Percentiles rank a stretch among this genome's conserved stretches.
Conservation (phyloP, 2,797 vertebrate species). For the Fistularia commersonii region DNA sequence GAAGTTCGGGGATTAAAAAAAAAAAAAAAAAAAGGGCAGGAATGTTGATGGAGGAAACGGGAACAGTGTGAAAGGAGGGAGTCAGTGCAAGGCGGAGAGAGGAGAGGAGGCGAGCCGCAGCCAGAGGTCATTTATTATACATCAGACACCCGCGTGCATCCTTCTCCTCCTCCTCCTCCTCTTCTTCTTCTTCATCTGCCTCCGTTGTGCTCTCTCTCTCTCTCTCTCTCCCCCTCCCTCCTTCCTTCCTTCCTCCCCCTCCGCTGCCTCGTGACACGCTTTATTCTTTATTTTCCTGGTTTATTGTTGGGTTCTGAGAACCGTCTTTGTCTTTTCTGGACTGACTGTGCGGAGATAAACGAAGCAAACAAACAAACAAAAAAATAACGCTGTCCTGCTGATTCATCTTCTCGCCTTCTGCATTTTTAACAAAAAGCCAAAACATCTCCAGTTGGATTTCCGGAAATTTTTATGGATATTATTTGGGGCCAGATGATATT, state of each 20-base stretch:
- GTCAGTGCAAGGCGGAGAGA: slow-evolving; percentile 18
- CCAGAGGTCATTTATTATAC: slow-evolving; percentile 66
- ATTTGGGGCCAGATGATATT: too few relatives aligned
- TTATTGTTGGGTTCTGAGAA: too few relatives aligned
- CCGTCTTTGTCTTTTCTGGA: too few relatives aligned
- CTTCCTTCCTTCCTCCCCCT: background rate
- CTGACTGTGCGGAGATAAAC: too few relatives aligned
- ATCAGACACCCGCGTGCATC: slow-evolving; percentile 42
- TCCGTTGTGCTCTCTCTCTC: background rate
- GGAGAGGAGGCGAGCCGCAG: slow-evolving; percentile 39
- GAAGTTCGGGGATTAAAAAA: slow-evolving; percentile 14
- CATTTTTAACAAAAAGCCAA: too few relatives aligned
- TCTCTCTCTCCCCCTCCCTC: background rate
- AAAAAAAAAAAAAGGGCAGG: slow-evolving; percentile 22
- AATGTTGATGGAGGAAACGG: slow-evolving; percentile 46
- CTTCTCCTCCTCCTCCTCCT: background rate
- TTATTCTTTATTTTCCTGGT: too few relatives aligned
- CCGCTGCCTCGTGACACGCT: background rate
- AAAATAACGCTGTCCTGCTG: too few relatives aligned
- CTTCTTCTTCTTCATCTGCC: background rate
- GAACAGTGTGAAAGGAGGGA: slow-evolving; percentile 15
- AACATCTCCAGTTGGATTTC: too few relatives aligned
- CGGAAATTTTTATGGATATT: too few relatives aligned
- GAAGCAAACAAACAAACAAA: too few relatives aligned
- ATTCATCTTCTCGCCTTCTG: too few relatives aligned